Base-by-base conservation (phyloP, 2,888 invertebrate species). In the Eupithecia centaureata region DNA sequence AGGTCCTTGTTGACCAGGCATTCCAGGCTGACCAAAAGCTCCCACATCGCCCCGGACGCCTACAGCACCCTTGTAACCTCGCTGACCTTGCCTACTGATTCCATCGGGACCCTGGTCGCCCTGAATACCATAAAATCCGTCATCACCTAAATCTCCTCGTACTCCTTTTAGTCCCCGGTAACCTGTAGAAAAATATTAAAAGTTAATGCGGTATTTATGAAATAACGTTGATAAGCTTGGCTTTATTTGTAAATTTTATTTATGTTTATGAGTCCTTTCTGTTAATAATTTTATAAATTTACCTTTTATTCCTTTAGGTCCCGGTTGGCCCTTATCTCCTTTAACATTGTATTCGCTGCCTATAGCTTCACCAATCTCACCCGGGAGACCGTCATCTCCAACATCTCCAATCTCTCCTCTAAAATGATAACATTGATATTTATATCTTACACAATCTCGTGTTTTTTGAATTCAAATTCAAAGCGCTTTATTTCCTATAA, bases 41-140 rank as follows among this genome's bases (percentile, higher is more conserved):
- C 97, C 96, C 47, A 86, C 82, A 68, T 94, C 93, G 51, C 97
- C 97, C 28, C 91, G 93, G 58, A 94, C 86, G 35, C 97, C 97
- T 1, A 93, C 87, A 73, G 94, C 94, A 4, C 97, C 97, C 85
- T 96, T 96, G 12, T 90, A 82, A 18, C 97, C 97, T 32, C 76
- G 76, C 22, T 77, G 74, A 0, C 92, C 92, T 61, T 64, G 85
- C 65, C 70, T 77, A 28, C 91, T 89, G 47, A 79, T 82, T 61
- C 94, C 94, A 28, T 82, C 74, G 5, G 77, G 74, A 56, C 94
- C 94, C 73, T 76, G 74, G 59, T 90, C 86, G 63, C 94, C 92
- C 67, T 76, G 77, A 30, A 77, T 65, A 22, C 92, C 93, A 35
- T 84, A 83, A 15, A 79, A 75, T 13, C 93, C 93, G 47, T 87